phyloP scores from a whole-genome alignment of 2,797 vertebrate genomes.

The Rhynchonycteris naso region DNA sequence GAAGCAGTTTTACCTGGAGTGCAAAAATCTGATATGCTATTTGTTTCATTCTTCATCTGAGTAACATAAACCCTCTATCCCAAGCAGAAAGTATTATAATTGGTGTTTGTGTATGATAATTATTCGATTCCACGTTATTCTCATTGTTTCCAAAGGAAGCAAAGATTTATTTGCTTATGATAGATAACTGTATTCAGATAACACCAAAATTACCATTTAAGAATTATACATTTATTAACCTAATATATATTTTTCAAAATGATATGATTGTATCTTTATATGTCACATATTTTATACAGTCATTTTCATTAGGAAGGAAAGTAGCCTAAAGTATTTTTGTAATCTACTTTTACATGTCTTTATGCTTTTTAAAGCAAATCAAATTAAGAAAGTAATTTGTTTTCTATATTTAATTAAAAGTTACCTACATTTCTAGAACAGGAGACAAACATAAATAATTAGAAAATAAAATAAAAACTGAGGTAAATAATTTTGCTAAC shows the following conservation, averaged over 20 bases:
- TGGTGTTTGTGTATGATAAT: neutral
- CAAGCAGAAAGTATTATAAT: slow-evolving; percentile 35
- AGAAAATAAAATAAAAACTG: slow-evolving; percentile 62
- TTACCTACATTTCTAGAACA: slow-evolving; percentile 56
- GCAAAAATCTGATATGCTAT: slow-evolving; percentile 27
- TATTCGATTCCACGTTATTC: slow-evolving; percentile 41
- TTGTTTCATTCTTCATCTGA: slow-evolving; percentile 58
- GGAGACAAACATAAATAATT: slow-evolving; percentile 48
- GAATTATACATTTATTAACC: slow-evolving; percentile 44
- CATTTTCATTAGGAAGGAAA: slow-evolving; percentile 49
- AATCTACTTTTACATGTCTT: slow-evolving; percentile 35
- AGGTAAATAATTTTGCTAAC: slow-evolving; percentile 51
- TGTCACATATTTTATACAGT: slow-evolving; percentile 27
- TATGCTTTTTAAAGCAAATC: slow-evolving; percentile 53
- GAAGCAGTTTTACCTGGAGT: slow-evolving; percentile 46
- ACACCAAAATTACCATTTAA: slow-evolving; percentile 48
- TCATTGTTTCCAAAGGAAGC: slow-evolving; percentile 10
- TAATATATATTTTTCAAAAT: slow-evolving; percentile 41
- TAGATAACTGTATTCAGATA: slow-evolving; percentile 16
- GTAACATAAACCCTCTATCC: slow-evolving; percentile 16
- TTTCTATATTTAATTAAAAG: slow-evolving; percentile 51
- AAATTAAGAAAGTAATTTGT: slow-evolving; percentile 62
- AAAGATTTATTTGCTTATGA: slow-evolving; percentile 49
- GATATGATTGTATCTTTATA: neutral
- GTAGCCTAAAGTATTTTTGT: slow-evolving; percentile 40